A percentile compares a stretch with the other conserved stretches of the same genome.
Evolutionary conservation across 2,888 invertebrate genomes (phyloP).

Genomic region (Chesias legatella): DNA sequence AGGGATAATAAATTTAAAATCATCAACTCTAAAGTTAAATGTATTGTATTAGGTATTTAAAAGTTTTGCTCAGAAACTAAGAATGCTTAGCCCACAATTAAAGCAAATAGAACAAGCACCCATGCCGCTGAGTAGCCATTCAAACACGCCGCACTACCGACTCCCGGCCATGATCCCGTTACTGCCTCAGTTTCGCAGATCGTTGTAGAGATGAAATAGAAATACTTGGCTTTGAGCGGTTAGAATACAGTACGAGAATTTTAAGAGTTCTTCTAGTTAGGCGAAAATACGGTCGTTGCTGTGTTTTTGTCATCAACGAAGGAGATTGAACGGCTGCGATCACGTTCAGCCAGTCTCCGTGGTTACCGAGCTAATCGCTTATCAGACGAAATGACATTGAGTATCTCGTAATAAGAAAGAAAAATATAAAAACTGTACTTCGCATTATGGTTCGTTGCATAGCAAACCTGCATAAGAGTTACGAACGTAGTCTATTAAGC

Average conservation of each 20-base stretch:
- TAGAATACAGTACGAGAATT: constrained; percentile 22
- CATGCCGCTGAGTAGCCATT: constrained; percentile 22
- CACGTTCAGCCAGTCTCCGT: constrained; percentile 45
- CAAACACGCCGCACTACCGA: constrained; percentile 35
- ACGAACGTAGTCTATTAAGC: no score
- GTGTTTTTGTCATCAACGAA: constrained; percentile 33
- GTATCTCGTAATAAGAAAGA: constrained; percentile 11
- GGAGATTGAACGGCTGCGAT: constrained; percentile 47
- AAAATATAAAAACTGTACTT: constrained; percentile 9
- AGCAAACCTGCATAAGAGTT: no score
- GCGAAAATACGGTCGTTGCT: constrained; percentile 36
- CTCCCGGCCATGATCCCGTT: constrained; percentile 43
- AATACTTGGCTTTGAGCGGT: constrained; percentile 12
- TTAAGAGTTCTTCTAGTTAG: constrained; percentile 28
- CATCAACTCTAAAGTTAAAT: no score
- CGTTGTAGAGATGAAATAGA: constrained; percentile 25
- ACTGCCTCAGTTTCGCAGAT: constrained; percentile 32
- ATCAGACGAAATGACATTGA: constrained; percentile 8
- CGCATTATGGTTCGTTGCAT: neutral
- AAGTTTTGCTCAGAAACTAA: no score
- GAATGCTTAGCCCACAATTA: no score
- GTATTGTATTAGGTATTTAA: no score
- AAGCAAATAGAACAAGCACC: constrained; percentile 14
- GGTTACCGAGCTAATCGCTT: constrained; percentile 33
- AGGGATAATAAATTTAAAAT: no score